Evolutionary conservation across 2,888 invertebrate species (phyloP), one percentile per base, ranked within the genome.

Genomic region (Sesamia inferens): DNA sequence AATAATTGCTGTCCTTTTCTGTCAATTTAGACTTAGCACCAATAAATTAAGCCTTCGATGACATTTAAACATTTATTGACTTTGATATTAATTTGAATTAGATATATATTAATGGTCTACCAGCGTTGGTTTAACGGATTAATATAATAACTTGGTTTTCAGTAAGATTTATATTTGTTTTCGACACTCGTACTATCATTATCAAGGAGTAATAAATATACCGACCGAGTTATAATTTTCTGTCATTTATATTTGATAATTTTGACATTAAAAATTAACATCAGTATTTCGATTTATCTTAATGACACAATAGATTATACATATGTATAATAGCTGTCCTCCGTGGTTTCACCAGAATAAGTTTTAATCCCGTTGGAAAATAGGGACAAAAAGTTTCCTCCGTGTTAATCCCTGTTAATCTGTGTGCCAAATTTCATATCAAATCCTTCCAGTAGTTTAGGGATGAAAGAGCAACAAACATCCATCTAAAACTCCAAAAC

Each of bases 41-140:
- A 74, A 63, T 80, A 71, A 76, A 79, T 74, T 81, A 67, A 71
- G 57, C 16, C 48, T 67, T 73, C 42, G 67, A 73, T 76, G 79
- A 79, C 76, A 67, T 74, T 76, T 57, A 66, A 68, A 82, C 73
- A 73, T 68, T 76, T 68, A 78, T 83, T 59, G 78, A 71, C 62
- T 62, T 72, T 39, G 63, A 24, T 81, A 79, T 78, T 71, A 70
- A 76, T 81, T 82, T 61, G 71, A 61, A 70, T 68, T 63, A 58
- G 66, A 73, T 80, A 68, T 68, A 84, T 84, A 73, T 80, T 70
- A 70, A 84, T 84, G 71, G 76, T 70, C 48, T 68, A 55, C 16
- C 54, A 31, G 70, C 14, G n/a, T 59, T 16, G 39, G n/a, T 75
- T 69, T 1, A 39, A 62, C 10, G 48, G 61, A 68, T 74, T 67